Conservation (phyloP, 2,888 invertebrate species). For the Thymelicus sylvestris region DNA sequence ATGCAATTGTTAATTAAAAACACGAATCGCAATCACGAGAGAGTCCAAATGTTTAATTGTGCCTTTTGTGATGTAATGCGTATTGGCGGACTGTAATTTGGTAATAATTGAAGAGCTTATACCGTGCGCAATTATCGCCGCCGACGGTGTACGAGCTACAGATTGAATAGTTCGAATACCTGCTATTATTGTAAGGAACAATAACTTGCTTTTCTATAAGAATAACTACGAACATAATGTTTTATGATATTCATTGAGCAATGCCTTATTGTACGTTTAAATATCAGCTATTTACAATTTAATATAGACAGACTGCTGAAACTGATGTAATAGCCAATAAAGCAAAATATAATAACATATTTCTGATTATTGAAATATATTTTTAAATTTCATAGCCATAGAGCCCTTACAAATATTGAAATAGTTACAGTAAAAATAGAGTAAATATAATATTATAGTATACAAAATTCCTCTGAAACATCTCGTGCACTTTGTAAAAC, state of each 20-base stretch:
- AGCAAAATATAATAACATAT: no score
- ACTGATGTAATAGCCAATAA: background rate
- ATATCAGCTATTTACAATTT: background rate
- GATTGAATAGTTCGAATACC: constrained; percentile 9
- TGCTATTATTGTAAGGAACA: constrained; percentile 11
- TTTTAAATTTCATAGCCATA: no score
- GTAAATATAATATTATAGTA: background rate
- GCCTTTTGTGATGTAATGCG: constrained; percentile 36
- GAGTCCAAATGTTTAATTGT: constrained; percentile 33
- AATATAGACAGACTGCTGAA: background rate
- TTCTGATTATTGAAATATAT: no score
- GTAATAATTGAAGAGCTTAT: constrained; percentile 39
- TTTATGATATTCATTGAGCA: background rate
- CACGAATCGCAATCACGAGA: constrained; percentile 33
- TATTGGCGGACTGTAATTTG: constrained; percentile 33
- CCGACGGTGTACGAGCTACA: constrained; percentile 28
- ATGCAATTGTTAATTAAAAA: constrained; percentile 38
- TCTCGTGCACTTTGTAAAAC: constrained; percentile 14
- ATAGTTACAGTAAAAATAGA: background rate
- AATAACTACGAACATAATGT: background rate
- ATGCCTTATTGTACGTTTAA: background rate
- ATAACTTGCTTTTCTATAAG: background rate
- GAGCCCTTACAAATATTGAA: no score
- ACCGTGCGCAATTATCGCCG: constrained; percentile 32
- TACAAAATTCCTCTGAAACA: constrained; percentile 15